A percentile compares a stretch with the other conserved stretches of the same genome.
phyloP scores from a whole-genome alignment of 1,140 invertebrate genomes.

The Micrasema longulum region DNA sequence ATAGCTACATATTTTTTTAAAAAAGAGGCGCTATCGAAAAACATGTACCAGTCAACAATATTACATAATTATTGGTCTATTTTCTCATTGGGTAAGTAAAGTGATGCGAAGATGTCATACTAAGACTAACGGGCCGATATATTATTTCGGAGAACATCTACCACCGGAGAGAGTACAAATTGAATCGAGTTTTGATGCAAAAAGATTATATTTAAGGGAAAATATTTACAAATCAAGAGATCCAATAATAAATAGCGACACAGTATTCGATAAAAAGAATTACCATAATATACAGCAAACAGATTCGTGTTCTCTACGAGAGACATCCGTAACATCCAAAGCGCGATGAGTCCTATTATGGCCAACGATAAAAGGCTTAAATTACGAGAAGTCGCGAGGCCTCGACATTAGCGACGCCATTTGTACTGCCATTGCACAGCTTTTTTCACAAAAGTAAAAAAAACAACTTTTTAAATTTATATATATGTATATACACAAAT shows the following conservation, averaged over 20 bases:
- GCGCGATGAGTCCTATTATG: conserved; percentile 17
- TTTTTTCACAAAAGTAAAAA: conserved; percentile 37
- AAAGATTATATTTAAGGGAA: conserved; percentile 18
- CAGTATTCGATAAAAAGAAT: no score
- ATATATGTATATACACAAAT: conserved; percentile 18
- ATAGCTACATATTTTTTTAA: conserved; percentile 1
- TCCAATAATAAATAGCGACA: conserved; percentile 10
- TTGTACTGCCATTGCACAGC: conserved; percentile 26
- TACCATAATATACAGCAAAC: conserved; percentile 13
- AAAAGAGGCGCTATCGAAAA: conserved; percentile 9
- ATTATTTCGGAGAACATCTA: no score
- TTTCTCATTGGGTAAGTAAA: no score
- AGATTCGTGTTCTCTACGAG: conserved; percentile 1
- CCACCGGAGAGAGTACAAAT: no score
- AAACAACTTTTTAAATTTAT: conserved; percentile 20
- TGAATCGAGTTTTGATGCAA: neutral
- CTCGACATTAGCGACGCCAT: conserved; percentile 7
- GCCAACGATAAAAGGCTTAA: conserved; percentile 14
- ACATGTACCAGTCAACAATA: conserved; percentile 13
- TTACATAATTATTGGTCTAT: no score
- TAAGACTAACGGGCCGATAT: no score
- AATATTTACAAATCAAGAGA: conserved; percentile 21
- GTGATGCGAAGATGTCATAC: no score
- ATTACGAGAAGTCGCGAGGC: conserved; percentile 7
- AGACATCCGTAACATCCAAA: conserved; percentile 27